These are phyloP conservation scores for Asteroscopus sphinx DNA, from an alignment of 2,888 invertebrate genomes.

Conservation along the genomic window DNA sequence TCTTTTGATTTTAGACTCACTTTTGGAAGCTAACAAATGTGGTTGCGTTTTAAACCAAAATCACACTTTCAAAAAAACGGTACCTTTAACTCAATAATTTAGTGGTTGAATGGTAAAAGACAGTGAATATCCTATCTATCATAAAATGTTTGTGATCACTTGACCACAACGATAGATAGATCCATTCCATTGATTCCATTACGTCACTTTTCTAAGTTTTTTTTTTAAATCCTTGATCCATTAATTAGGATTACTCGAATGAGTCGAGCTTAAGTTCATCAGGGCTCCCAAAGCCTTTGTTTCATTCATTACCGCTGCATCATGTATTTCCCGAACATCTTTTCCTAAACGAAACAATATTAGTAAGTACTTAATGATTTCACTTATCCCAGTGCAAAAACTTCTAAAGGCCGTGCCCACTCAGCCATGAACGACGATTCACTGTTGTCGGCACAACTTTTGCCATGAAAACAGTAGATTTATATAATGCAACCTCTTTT, in stretches of 20 bases:
- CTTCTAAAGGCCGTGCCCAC: constrained; percentile 57
- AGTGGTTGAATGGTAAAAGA: too few relatives aligned
- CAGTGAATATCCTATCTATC: background rate
- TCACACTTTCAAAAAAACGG: too few relatives aligned
- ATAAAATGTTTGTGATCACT: constrained; percentile 51
- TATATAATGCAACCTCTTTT: constrained; percentile 57
- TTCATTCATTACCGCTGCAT: constrained; percentile 40
- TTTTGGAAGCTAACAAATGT: too few relatives aligned
- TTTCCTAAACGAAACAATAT: constrained; percentile 49
- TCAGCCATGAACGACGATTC: constrained; percentile 57
- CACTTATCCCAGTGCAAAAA: constrained; percentile 55
- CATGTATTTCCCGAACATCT: constrained; percentile 47
- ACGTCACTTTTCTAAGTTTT: constrained; percentile 44
- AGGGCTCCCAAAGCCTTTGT: constrained; percentile 48
- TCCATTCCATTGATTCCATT: constrained; percentile 28
- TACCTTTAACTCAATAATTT: too few relatives aligned
- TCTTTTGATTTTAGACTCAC: too few relatives aligned
- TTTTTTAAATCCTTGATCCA: constrained; percentile 59
- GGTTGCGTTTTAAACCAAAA: too few relatives aligned
- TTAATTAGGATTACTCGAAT: constrained; percentile 46
- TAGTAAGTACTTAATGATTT: constrained; percentile 61
- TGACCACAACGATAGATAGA: constrained; percentile 10
- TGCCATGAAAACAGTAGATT: constrained; percentile 61
- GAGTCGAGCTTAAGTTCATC: constrained; percentile 51
- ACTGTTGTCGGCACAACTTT: constrained; percentile 51